Conservation (phyloP, 2,888 invertebrate species). For the Synergus gifuensis region DNA sequence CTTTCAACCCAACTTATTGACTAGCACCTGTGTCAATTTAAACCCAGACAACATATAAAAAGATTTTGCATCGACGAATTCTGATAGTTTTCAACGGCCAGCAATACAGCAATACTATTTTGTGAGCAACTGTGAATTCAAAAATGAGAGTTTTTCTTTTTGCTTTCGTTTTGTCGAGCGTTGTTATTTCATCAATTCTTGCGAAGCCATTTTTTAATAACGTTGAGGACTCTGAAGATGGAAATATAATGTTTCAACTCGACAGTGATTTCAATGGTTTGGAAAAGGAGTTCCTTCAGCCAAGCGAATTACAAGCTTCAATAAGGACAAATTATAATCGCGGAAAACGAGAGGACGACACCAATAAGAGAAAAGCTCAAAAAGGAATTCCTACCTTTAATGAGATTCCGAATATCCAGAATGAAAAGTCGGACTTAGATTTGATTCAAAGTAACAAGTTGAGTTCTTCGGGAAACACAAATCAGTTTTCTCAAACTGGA, state of each 20-base stretch:
- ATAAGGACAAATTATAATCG: not conserved
- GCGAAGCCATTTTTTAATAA: not conserved
- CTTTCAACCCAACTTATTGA: not conserved
- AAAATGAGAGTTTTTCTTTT: not conserved
- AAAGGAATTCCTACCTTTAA: not conserved
- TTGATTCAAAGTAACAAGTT: not conserved
- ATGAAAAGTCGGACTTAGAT: not conserved
- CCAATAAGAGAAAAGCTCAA: not conserved
- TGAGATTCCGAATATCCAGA: not conserved
- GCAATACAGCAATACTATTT: not conserved
- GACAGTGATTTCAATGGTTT: not conserved
- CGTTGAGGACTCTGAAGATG: not conserved
- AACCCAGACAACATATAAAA: not conserved
- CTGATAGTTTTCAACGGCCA: not conserved
- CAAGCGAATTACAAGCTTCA: not conserved
- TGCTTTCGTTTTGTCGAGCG: not conserved
- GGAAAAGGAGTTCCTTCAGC: not conserved
- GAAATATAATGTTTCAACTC: not conserved
- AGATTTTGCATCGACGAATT: not conserved
- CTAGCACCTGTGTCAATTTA: conserved; percentile 1
- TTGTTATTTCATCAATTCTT: not conserved
- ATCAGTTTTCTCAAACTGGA: not conserved
- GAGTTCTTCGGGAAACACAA: not conserved
- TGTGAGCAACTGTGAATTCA: not conserved
- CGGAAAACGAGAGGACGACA: not conserved